phyloP scores from a whole-genome alignment of 2,113 vertebrate genomes.

The Smithornis capensis region DNA sequence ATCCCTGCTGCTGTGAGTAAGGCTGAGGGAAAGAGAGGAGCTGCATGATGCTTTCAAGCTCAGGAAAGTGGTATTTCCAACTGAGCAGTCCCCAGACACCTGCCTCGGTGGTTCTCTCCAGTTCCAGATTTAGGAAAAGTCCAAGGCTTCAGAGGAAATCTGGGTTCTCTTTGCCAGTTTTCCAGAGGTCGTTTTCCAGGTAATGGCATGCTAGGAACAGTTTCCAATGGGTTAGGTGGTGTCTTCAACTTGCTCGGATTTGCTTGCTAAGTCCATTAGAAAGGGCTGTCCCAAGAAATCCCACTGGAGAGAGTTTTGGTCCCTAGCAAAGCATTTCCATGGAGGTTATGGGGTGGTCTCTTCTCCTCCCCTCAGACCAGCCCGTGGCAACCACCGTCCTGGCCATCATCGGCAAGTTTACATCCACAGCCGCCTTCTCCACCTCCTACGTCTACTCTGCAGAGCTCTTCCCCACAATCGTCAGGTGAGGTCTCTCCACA shows the following conservation, averaged over 20 bases:
- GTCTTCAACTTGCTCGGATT: background rate
- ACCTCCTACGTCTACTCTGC: slow-evolving; percentile 79
- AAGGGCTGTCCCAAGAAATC: background rate
- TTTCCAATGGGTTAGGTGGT: background rate
- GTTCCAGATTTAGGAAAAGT: background rate
- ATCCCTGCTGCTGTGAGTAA: background rate
- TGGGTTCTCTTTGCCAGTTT: background rate
- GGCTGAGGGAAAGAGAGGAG: background rate
- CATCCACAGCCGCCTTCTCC: slow-evolving; percentile 64
- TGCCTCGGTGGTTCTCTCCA: background rate
- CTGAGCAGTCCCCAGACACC: rapidly evolving
- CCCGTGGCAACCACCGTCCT: slow-evolving; percentile 61
- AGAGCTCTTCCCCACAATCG: slow-evolving; percentile 81
- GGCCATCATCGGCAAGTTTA: slow-evolving; percentile 77
- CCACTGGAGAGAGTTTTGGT: background rate
- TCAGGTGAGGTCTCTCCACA: slow-evolving; percentile 73
- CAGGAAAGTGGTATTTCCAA: background rate
- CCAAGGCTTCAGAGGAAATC: background rate
- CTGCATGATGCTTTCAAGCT: background rate
- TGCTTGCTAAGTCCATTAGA: background rate
- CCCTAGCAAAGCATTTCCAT: background rate
- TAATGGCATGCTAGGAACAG: background rate
- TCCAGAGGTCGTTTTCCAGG: background rate
- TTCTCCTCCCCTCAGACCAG: slow-evolving; percentile 60
- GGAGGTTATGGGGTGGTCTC: background rate